Base-by-base conservation (phyloP, 2,888 invertebrate genomes). In the Antheraea assamensis region DNA sequence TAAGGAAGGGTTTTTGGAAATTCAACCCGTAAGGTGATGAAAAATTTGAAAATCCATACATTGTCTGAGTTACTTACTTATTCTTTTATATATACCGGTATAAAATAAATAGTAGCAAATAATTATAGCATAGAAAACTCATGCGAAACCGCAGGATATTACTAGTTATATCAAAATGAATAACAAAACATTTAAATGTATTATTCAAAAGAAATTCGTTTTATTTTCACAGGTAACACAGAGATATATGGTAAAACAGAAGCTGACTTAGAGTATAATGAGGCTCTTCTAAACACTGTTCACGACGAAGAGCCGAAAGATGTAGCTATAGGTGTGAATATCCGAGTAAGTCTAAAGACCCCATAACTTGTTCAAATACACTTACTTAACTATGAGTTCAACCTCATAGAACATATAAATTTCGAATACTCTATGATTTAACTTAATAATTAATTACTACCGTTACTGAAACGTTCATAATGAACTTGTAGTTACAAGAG, bases 251-350 rank as follows among this genome's bases (percentile, higher is more conserved):
- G 19, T 35, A 31, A 49, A 0, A 19, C 27, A 24, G 70, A 70
- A 24, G 35, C 27, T 21, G 73, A 73, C 35, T 27, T 31, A 70
- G 93, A 92, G 77, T 92, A 93, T 79, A 90, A 90, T 72, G 91
- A 92, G 74, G 88, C 92, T 5, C 78, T 94, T 47, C 76, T 94
- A 52, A 90, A 90, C 78, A 93, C 94, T 1, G 84, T 93, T 1
- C 94, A 93, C 68, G 94, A 94, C 42, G 94, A 94, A 76, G 93
- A 94, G 75, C 94, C 94, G 0, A 90, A 90, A 76, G 93, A 90
- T 13, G 90, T 92, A n/a, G 87, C 91, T 0, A 85, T 90, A 80
- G 93, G 93, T 66, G 93, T 94, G 58, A 87, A 91, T 80, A 92
- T 94, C 77, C 89, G 90, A 82, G 94, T 92, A 81, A 85, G 85